Evolutionary conservation across 2,113 vertebrate species (phyloP).

Genomic region (Larimichthys crocea): DNA sequence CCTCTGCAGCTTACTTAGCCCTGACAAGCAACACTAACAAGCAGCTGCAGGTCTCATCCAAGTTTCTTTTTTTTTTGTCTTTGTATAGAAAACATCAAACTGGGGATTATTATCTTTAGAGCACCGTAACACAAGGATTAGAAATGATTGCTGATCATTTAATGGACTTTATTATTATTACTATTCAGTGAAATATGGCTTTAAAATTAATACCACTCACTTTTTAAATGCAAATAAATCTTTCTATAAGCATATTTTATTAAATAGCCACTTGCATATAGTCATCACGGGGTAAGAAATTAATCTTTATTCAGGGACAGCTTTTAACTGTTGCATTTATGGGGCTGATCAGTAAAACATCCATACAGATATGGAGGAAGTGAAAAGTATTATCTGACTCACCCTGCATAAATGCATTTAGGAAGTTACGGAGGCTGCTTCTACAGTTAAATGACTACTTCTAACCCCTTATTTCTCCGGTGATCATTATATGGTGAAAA

Average conservation of each 20-base stretch:
- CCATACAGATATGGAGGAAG: conserved; percentile 9
- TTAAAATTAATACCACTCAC: background rate
- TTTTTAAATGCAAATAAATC: conserved; percentile 7
- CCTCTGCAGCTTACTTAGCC: conserved; percentile 58
- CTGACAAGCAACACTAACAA: conserved; percentile 70
- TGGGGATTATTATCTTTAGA: conserved; percentile 32
- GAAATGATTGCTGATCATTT: conserved; percentile 32
- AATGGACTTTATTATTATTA: conserved; percentile 23
- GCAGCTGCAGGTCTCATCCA: conserved; percentile 52
- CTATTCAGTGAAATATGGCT: background rate
- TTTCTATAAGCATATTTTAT: background rate
- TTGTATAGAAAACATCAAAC: conserved; percentile 43
- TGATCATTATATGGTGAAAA: conserved; percentile 20
- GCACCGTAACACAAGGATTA: conserved; percentile 32
- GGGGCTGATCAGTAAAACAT: conserved; percentile 32
- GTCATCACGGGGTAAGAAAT: background rate
- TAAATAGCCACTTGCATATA: conserved; percentile 4
- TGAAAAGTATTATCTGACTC: conserved; percentile 31
- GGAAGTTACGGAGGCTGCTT: conserved; percentile 7
- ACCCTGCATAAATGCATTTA: conserved; percentile 42
- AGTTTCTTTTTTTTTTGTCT: conserved; percentile 13
- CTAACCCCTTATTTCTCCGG: conserved; percentile 23
- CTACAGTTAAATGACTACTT: conserved; percentile 22
- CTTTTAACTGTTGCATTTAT: conserved; percentile 34
- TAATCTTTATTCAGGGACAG: conserved; percentile 8